Evolutionary conservation across 2,797 vertebrate genomes (phyloP).

Genomic region (Halcyon badia): DNA sequence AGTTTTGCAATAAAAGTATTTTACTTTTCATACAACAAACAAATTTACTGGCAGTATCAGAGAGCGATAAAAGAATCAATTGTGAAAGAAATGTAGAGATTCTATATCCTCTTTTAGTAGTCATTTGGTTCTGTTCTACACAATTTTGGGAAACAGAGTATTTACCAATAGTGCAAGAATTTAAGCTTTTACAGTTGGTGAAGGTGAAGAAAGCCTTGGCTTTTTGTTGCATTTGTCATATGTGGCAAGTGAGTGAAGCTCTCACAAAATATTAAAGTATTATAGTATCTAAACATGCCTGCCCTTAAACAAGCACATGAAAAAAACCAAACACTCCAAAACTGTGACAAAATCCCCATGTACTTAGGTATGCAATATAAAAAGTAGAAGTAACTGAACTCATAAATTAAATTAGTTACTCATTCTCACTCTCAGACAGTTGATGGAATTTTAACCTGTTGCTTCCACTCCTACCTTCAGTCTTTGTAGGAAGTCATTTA

Average conservation of each 20-base stretch:
- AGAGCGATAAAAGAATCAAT: background rate
- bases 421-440: background rate
- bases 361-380: background rate
- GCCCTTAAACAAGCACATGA: background rate
- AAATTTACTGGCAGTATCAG: background rate
- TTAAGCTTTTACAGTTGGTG: background rate
- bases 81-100: background rate
- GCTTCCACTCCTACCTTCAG: accelerated
- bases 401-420: background rate
- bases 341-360: background rate
- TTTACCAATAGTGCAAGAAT: background rate
- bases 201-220: background rate
- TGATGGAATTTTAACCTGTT: background rate
- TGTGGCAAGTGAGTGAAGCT: background rate
- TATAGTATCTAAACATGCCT: background rate
- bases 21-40: background rate
- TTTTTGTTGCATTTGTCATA: background rate
- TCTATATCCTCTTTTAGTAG: background rate
- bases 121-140: background rate
- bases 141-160: background rate
- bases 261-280: background rate
- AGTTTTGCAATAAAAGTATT: background rate
- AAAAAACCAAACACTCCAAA: background rate
- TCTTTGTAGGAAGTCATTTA: background rate
- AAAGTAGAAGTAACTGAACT: background rate